Base-by-base conservation (phyloP, 1,140 invertebrate genomes). In the Notospermus geniculatus region DNA sequence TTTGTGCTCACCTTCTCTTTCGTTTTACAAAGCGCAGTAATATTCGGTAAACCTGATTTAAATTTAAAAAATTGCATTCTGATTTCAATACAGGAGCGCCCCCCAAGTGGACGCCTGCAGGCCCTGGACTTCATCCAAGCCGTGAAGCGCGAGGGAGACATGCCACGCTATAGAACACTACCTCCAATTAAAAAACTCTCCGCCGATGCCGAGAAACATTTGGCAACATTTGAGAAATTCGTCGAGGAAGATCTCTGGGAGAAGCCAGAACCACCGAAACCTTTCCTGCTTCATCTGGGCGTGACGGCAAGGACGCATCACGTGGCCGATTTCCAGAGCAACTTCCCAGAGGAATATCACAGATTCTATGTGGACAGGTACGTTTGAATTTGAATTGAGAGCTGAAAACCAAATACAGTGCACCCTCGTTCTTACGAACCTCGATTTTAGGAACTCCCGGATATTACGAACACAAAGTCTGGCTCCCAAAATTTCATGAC, bases 221-320 rank as follows among this genome's bases (percentile, higher is more conserved):
- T 63, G 29, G 54, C 59, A 25, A 66, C 68, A 19, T 53, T 57
- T 30, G 55, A 60, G 27, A 57, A 64, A 53, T 69, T 65, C 54
- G 70, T 73, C 23, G 62, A 73, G 13, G 56, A 70, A 43, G 58
- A 60, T 22, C 57, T 78, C 23, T 80, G 77, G 77, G 67, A 65
- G 43, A 77, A 77, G 59, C 79, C 79, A 28, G 54, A 57, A 17
- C 67, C 74, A 52, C 76, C 77, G 0, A 65, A 63, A 32, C 74
- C 79, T 23, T 80, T 80, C 70, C 58, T 81, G 9, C 62, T 82
- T 0, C 79, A 82, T 61, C 66, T 82, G 15, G 79, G 78, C 9
- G 65, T 81, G n/a, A 80, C 78, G 23, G 77, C 77, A 4, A 62
- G 79, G 28, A 80, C 79, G n/a, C 76, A 80, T 63, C 70, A 77